These are phyloP conservation scores for Sabatieria punctata DNA, from an alignment of 2,888 invertebrate genomes.

Conservation along the genomic window DNA sequence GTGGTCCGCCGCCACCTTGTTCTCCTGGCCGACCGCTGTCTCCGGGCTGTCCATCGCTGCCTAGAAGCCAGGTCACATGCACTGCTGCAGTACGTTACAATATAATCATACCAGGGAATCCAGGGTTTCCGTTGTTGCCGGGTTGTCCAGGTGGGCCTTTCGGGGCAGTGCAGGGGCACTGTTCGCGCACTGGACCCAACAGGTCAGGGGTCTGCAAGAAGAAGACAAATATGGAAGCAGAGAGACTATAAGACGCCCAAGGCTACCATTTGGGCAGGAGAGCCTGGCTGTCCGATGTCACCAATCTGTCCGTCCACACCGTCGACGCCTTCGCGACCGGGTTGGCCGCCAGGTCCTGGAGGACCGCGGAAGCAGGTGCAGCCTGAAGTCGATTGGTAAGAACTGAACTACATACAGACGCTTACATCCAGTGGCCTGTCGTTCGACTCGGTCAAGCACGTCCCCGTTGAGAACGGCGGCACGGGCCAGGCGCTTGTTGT, in stretches of 20 bases:
- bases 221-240: no score
- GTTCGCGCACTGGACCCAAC: constrained; percentile 8
- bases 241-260: not conserved
- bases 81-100: no score
- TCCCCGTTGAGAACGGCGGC: constrained; percentile 3
- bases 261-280: not conserved
- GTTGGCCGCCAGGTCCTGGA: constrained; percentile 24
- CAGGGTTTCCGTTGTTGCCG: constrained; percentile 17
- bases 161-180: constrained; percentile 29
- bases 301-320: constrained; percentile 5
- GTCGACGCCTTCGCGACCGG: constrained; percentile 20
- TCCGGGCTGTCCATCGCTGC: constrained; percentile 14
- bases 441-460: not conserved
- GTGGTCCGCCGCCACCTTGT: constrained; percentile 15
- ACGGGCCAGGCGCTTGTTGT: constrained; percentile 15
- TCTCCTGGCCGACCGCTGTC: constrained; percentile 14
- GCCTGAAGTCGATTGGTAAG: no score
- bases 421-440: constrained; percentile 4
- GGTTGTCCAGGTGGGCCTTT: constrained; percentile 7
- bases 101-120: no score
- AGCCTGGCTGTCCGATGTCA: not conserved
- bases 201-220: not conserved
- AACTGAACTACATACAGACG: no score
- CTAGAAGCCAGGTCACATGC: no score
- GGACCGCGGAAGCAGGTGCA: constrained; percentile 27